These are phyloP conservation scores for Eclectus roratus DNA, from an alignment of 2,113 vertebrate species.

Conservation along the genomic window DNA sequence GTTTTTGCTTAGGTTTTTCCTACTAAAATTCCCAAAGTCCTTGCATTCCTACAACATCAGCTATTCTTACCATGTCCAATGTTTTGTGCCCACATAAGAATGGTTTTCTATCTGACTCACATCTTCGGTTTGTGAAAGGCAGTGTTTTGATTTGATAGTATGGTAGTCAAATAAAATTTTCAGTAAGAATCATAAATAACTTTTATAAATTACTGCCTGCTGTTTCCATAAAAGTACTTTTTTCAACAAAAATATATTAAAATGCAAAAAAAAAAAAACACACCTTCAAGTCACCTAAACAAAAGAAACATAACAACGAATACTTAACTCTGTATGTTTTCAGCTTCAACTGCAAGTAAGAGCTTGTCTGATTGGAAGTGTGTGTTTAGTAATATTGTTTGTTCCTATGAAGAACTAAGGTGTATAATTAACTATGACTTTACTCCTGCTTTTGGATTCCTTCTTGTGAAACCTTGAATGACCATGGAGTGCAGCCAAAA, in stretches of 20 bases:
- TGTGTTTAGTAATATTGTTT: background rate
- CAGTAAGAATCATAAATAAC: background rate
- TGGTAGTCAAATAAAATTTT: background rate
- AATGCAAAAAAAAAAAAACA: background rate
- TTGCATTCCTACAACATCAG: background rate
- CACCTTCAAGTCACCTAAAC: background rate
- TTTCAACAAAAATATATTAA: background rate
- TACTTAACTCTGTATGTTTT: background rate
- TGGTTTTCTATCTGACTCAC: background rate
- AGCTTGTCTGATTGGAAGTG: background rate
- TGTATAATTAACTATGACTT: background rate
- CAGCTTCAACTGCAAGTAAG: background rate
- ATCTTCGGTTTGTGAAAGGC: background rate
- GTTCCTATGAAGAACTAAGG: background rate
- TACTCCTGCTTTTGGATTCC: background rate
- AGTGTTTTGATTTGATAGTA: background rate
- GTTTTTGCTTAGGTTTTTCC: background rate
- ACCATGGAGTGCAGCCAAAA: fast-evolving
- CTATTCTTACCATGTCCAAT: background rate
- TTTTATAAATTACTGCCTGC: background rate
- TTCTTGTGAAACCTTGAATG: background rate
- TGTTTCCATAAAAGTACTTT: background rate
- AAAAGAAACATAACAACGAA: background rate
- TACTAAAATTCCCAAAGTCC: background rate
- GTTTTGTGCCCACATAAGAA: background rate